Percentiles rank a stretch among this genome's conserved stretches.
phyloP scores from a whole-genome alignment of 2,888 invertebrate species.

The Lagria hirta region DNA sequence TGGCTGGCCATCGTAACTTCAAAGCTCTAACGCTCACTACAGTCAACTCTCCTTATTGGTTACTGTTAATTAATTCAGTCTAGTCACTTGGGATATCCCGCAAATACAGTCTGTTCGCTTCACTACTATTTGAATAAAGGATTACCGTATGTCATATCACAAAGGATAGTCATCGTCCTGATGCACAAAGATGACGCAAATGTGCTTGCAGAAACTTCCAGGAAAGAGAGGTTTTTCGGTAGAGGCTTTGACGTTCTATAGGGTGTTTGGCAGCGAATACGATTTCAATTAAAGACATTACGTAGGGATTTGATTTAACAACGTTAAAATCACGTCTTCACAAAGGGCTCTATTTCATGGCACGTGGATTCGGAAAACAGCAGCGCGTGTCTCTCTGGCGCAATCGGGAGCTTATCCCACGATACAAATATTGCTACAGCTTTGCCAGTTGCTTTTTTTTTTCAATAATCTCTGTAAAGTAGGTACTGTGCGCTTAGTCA shows the following conservation, averaged over 20 bases:
- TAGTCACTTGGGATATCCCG: constrained; percentile 44
- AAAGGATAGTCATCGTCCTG: constrained; percentile 6
- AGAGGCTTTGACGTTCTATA: constrained; percentile 3
- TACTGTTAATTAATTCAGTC: constrained; percentile 46
- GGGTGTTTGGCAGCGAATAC: constrained; percentile 38
- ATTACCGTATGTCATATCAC: constrained; percentile 17
- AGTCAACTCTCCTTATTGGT: constrained; percentile 37
- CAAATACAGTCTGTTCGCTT: constrained; percentile 43
- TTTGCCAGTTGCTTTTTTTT: constrained; percentile 17
- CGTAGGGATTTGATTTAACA: constrained; percentile 49
- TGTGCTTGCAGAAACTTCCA: too few relatives aligned
- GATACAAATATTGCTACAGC: constrained; percentile 22
- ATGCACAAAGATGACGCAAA: too few relatives aligned
- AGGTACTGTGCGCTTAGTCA: too few relatives aligned
- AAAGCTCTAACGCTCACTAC: constrained; percentile 7
- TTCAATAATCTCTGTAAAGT: too few relatives aligned
- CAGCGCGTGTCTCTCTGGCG: constrained; percentile 47
- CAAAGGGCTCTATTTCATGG: constrained; percentile 49
- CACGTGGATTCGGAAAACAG: constrained; percentile 52
- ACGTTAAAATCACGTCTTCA: constrained; percentile 50
- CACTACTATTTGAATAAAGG: constrained; percentile 44
- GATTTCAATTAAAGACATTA: constrained; percentile 52
- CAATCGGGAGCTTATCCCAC: constrained; percentile 45
- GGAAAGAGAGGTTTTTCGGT: too few relatives aligned
- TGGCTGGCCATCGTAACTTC: constrained; percentile 9